Evolutionary conservation across 1,140 invertebrate species (phyloP), one percentile per base, ranked within the genome.

Genomic region (Phymorhynchus buccinoides): DNA sequence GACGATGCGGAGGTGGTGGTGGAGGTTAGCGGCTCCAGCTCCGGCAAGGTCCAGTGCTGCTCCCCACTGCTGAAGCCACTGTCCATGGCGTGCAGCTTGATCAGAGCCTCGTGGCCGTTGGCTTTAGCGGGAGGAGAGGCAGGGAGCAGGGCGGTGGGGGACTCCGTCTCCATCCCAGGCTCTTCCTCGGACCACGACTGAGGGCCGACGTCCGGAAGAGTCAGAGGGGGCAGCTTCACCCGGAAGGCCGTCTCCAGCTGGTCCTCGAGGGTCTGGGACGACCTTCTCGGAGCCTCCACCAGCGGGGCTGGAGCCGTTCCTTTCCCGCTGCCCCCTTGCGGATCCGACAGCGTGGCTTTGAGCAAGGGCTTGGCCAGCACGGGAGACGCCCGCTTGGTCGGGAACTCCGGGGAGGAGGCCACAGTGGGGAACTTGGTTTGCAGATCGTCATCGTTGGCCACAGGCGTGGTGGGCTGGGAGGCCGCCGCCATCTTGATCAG

Each of bases 401-500:
- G 62, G 9, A 81, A 35, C 30, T 83, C 81, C 16, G 39, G 62
- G 7, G 80, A 81, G 9, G 32, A 30, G 80, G 22, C 44, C 44
- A 37, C 14, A 9, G 41, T 27, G 42, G 41, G 78, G 32, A 52
- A n/a, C 81, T 83, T 71, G 41, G 22, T 32, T n/a, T 83, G n/a
- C 62, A 42, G 2, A 4, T 79, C 77, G 77, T 42, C 48, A n/a
- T 84, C 32, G n/a, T 48, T 56, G 71, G 52, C 73, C 68, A 71
- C 68, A 7, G 73, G 73, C 6, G 73, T 75, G 73, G 35, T 75
- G 73, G 66, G 83, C 32, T 42, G 37, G 42, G 80, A 84, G 27
- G 71, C 37, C 71, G 83, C 77, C 30, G 85, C 48, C 18, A 80
- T 77, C 52, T 83, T 84, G 73, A 84, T 48, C 30, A 89, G 66